Conservation (phyloP, 2,797 vertebrate genomes). For the Clarias pachynema region DNA sequence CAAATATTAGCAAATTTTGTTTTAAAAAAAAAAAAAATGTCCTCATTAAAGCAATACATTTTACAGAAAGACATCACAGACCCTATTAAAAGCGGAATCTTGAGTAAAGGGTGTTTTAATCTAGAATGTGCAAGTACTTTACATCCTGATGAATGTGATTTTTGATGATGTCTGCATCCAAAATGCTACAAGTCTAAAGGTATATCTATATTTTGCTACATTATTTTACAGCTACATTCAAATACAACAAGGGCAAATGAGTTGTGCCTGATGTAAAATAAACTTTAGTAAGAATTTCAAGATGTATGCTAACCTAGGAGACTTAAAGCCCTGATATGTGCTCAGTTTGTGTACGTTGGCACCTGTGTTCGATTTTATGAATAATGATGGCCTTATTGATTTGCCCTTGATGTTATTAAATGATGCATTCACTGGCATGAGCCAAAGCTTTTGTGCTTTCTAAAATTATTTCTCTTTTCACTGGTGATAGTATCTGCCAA, state of each 20-base stretch:
- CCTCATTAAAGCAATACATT: constrained; percentile 49
- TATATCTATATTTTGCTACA: constrained; percentile 79
- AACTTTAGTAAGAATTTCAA: constrained; percentile 58
- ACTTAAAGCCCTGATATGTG: constrained; percentile 34
- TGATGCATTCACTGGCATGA: constrained; percentile 49
- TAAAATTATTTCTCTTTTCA: constrained; percentile 68
- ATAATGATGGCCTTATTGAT: constrained; percentile 42
- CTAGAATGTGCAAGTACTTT: constrained; percentile 76
- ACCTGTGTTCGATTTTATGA: constrained; percentile 22
- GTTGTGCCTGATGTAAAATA: constrained; percentile 80
- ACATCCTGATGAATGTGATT: constrained; percentile 52
- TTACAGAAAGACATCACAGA: constrained; percentile 49
- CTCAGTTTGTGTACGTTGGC: constrained; percentile 16
- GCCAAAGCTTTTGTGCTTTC: constrained; percentile 74
- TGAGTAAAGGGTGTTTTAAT: constrained; percentile 48
- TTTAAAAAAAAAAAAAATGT: constrained; percentile 15
- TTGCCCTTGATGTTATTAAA: constrained; percentile 49
- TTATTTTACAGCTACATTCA: constrained; percentile 83
- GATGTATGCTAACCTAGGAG: constrained; percentile 3
- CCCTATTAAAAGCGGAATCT: constrained; percentile 31
- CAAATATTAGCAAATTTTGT: constrained; percentile 41
- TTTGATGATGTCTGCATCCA: constrained; percentile 70
- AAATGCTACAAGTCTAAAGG: constrained; percentile 78
- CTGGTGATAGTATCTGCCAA: constrained; percentile 55
- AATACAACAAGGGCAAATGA: constrained; percentile 78